Conservation (phyloP, 2,797 vertebrate species). For the Carcharodon carcharias region DNA sequence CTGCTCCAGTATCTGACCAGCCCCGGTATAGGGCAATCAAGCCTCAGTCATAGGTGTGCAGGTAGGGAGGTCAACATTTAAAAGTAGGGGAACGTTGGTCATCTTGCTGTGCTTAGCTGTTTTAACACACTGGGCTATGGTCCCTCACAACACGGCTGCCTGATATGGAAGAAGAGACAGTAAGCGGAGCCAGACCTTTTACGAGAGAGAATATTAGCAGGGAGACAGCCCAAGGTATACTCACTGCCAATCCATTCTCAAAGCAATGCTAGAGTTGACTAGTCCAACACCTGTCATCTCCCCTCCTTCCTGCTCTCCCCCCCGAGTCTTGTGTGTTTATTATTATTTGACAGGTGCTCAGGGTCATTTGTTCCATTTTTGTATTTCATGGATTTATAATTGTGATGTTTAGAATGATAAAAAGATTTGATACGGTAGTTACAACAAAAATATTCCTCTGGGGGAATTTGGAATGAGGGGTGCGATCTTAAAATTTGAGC, state of each 20-base stretch:
- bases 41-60: not conserved
- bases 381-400: not conserved
- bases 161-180: not conserved
- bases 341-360: not conserved
- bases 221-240: not conserved
- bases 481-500: not conserved
- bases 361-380: not conserved
- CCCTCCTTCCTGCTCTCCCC: not conserved
- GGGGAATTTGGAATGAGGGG: not conserved
- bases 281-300: not conserved
- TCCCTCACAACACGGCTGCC: not conserved
- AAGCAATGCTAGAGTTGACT: not conserved
- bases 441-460: not conserved
- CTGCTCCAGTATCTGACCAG: not conserved
- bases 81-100: not conserved
- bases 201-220: not conserved
- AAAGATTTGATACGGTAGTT: not conserved
- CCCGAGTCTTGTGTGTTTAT: not conserved
- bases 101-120: not conserved
- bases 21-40: not conserved
- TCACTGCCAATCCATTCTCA: not conserved
- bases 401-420: not conserved
- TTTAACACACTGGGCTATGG: not conserved
- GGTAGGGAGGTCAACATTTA: not conserved
- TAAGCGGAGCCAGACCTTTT: no score